Evolutionary conservation across 2,888 invertebrate genomes (phyloP), one percentile per base, ranked within the genome.

Genomic region (Mesoligia furuncula): DNA sequence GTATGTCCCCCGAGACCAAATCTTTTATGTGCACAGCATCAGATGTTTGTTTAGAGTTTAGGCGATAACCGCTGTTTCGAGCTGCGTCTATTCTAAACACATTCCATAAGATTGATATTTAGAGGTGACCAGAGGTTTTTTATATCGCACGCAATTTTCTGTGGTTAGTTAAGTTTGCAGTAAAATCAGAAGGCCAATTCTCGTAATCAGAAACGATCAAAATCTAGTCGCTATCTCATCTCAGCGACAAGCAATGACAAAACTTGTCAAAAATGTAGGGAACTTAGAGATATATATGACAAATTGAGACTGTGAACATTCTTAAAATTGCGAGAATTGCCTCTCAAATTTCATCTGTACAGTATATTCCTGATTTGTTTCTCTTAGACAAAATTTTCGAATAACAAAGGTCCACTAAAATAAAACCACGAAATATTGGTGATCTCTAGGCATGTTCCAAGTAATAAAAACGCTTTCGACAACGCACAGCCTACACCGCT

Each of bases 21-120:
- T 72, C 17, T 85, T 85, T 75, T 83, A 85, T 88, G 80, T 75
- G 84, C 62, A 17, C 62, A 73, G 64, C 79, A 69, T 85, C 83
- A 79, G 69, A 79, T 86, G 79, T 83, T 88, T 86, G 85, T 75
- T 84, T 74, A 79, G 71, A 71, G 77, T 85, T 85, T 81, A 87
- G 81, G 57, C 73, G 80, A 85, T 85, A 79, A 75, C 87, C 76
- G 39, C 59, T 39, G 70, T 77, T 74, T 39, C 57, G 45, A 51
- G 72, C 54, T 54, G 70, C 39, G 67, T 54, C 72, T 57, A 70
- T 70, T 69, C 42, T 48, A 57, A 77, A 61, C 75, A 84, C 61
- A 80, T 76, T 71, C 54, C 62, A 70, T 48, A 45, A 51, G 65
- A 61, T 70, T 59, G n/a, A 62, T 71, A 65, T 74, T 85, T 71